A percentile compares a stretch with the other conserved stretches of the same genome.
These are phyloP conservation scores for Lynx canadensis DNA, from an alignment of 2,113 vertebrate genomes.

Conservation along the genomic window DNA sequence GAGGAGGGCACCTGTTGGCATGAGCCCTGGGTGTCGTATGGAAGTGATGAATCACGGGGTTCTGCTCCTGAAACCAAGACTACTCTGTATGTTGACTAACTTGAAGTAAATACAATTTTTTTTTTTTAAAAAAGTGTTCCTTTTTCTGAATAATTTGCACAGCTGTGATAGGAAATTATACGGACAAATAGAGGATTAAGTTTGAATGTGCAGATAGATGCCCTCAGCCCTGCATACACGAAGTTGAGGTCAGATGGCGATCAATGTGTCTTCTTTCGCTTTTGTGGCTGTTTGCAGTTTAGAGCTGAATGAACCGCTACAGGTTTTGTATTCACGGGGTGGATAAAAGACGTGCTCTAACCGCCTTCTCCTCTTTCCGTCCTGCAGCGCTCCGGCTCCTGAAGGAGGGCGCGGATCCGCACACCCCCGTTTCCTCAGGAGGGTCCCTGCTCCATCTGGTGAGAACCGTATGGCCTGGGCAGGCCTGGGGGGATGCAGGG, in stretches of 20 bases:
- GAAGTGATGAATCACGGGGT: too few species aligned
- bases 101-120: too few species aligned
- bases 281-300: background rate
- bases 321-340: background rate
- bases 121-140: background rate
- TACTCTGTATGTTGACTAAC: too few species aligned
- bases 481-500: background rate
- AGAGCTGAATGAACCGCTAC: background rate
- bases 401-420: conserved; percentile 93
- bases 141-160: background rate
- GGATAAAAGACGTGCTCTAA: conserved; percentile 54
- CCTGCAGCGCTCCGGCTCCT: conserved; percentile 92
- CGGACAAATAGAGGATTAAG: background rate
- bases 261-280: accelerated
- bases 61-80: too few species aligned
- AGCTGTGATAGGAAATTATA: background rate
- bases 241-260: background rate
- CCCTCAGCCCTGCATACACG: accelerated
- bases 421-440: conserved; percentile 88
- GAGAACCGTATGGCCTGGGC: conserved; percentile 75
- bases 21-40: too few species aligned
- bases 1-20: too few species aligned
- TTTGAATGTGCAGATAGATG: background rate
- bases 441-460: conserved; percentile 97
- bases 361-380: conserved; percentile 71